Evolutionary conservation across 2,113 vertebrate species (phyloP).

Genomic region (Anhinga anhinga): DNA sequence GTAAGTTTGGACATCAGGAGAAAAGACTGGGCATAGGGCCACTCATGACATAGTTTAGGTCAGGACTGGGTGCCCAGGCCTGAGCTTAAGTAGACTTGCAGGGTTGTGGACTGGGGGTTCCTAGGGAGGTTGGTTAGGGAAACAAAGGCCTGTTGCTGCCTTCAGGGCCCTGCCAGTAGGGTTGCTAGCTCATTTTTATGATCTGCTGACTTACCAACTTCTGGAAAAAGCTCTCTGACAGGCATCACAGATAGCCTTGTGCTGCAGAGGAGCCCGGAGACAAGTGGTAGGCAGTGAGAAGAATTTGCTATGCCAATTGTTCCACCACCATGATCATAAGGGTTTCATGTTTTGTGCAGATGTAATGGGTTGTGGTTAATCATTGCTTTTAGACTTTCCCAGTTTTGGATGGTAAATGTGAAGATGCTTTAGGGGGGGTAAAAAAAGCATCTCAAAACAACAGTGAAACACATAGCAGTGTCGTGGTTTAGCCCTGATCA

Average conservation of each 20-base stretch:
- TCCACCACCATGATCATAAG: rapidly evolving
- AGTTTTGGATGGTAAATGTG: neutral
- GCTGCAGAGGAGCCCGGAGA: neutral
- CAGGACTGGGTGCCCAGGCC: neutral
- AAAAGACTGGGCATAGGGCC: neutral
- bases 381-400: neutral
- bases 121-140: neutral
- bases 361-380: neutral
- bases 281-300: neutral
- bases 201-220: neutral
- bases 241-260: neutral
- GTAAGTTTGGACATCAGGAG: neutral
- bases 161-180: neutral
- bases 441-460: neutral
- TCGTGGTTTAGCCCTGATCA: too few relatives aligned
- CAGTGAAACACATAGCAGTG: rapidly evolving
- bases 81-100: neutral
- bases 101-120: neutral
- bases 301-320: neutral
- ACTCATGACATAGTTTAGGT: neutral
- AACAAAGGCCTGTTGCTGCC: neutral
- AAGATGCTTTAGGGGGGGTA: neutral
- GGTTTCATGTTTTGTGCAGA: neutral
- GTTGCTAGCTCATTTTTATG: neutral
- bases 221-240: neutral